Percentiles rank a stretch among this genome's conserved stretches.
Conservation (phyloP, 92 coral and sea anemone genomes). For the Ricordea florida region DNA sequence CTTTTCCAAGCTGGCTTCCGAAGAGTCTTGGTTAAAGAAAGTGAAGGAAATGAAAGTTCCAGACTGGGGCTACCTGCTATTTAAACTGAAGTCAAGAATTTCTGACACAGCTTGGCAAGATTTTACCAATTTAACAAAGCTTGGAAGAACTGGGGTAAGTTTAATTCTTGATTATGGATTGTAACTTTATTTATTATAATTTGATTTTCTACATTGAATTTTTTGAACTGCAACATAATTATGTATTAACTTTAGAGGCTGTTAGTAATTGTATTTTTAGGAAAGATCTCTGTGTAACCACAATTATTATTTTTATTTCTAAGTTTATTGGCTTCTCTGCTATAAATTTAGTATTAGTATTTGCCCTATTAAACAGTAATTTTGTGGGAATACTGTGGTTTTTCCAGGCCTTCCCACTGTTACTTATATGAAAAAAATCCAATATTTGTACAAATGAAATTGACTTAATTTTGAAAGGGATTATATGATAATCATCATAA, state of each 20-base stretch:
- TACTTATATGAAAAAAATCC: too few relatives aligned
- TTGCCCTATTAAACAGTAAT: conserved; percentile 6
- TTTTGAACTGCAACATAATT: too few relatives aligned
- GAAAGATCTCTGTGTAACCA: not conserved
- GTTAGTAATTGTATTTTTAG: not conserved
- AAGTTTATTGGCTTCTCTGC: too few relatives aligned
- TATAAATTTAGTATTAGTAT: too few relatives aligned
- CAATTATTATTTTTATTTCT: not conserved
- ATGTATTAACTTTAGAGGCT: too few relatives aligned
- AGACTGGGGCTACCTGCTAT: conserved; percentile 38
- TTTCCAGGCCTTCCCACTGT: too few relatives aligned
- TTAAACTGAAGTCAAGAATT: conserved; percentile 34
- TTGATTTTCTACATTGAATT: not conserved
- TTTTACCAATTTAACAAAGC: not conserved
- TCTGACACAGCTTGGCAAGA: conserved; percentile 26
- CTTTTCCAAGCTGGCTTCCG: conserved; percentile 20
- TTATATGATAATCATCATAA: too few relatives aligned
- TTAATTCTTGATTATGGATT: not conserved
- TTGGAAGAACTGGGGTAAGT: conserved; percentile 28
- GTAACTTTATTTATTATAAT: not conserved
- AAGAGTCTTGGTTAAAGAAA: conserved; percentile 8
- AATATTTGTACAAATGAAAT: too few relatives aligned
- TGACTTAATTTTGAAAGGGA: too few relatives aligned
- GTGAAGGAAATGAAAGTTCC: conserved; percentile 37
- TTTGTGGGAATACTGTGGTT: too few relatives aligned